Conservation (phyloP, 2,113 vertebrate genomes). For the Strix aluco region DNA sequence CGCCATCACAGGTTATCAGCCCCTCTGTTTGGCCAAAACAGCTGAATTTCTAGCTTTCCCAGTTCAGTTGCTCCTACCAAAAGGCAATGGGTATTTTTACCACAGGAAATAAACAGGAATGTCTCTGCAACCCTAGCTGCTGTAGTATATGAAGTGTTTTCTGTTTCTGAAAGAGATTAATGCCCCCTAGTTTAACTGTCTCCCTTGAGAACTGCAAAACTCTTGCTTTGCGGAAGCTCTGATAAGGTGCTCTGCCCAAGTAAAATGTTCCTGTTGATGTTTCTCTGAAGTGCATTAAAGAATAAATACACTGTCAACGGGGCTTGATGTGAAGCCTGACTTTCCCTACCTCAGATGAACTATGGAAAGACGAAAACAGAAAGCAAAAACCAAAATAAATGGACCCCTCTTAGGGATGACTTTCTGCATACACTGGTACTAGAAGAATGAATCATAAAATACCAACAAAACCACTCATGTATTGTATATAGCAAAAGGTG, state of each 20-base stretch:
- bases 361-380: not conserved
- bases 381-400: not conserved
- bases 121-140: not conserved
- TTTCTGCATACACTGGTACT: not conserved
- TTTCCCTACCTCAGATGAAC: not conserved
- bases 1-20: not conserved
- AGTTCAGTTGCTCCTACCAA: not conserved
- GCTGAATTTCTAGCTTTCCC: not conserved
- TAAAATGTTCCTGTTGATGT: not conserved
- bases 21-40: not conserved
- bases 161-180: not conserved
- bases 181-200: not conserved
- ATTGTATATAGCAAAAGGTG: not conserved
- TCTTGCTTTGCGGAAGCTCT: not conserved
- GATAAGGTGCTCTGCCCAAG: not conserved
- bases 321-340: not conserved
- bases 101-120: not conserved
- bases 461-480: not conserved
- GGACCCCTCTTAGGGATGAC: not conserved
- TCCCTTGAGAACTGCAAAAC: not conserved
- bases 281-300: not conserved
- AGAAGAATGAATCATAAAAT: not conserved
- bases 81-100: rapidly evolving
- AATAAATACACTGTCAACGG: not conserved
- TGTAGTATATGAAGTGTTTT: not conserved